Percentiles rank a stretch among this genome's conserved stretches.
Evolutionary conservation across 2,888 invertebrate genomes (phyloP).

Genomic region (Drosophila mercatorum): DNA sequence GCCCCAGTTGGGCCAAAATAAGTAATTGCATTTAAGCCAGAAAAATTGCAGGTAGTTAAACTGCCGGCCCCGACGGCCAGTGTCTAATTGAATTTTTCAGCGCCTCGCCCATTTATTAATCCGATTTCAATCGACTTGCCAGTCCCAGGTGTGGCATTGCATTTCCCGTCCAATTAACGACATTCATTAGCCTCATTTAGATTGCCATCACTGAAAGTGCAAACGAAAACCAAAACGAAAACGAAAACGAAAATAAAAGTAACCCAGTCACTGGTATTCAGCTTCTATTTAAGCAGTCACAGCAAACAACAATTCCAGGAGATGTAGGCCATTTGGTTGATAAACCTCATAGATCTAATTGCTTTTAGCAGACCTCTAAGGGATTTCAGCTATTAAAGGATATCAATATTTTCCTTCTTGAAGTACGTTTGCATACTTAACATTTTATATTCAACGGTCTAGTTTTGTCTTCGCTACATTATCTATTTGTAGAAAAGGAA

Average conservation of each 20-base stretch:
- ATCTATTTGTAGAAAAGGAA: too few species aligned
- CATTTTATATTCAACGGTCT: too few species aligned
- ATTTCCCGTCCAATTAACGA: slow-evolving; percentile 70
- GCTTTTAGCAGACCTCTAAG: background rate
- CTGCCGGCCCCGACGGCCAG: slow-evolving; percentile 20
- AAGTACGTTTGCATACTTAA: too few species aligned
- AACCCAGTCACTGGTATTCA: background rate
- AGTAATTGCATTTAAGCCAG: slow-evolving; percentile 70
- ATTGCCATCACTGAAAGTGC: slow-evolving; percentile 53
- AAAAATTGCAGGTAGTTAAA: slow-evolving; percentile 69
- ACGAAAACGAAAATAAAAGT: slow-evolving; percentile 16
- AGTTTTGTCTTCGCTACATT: too few species aligned
- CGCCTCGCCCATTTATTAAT: slow-evolving; percentile 77
- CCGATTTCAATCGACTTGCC: slow-evolving; percentile 76
- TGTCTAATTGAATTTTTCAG: slow-evolving; percentile 77
- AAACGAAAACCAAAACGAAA: slow-evolving; percentile 15
- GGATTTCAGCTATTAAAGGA: too few species aligned
- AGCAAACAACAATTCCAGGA: background rate
- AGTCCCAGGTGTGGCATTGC: slow-evolving; percentile 42
- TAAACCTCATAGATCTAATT: too few species aligned
- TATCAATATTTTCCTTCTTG: too few species aligned
- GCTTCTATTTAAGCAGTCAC: background rate
- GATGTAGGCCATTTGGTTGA: background rate
- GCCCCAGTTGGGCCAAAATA: slow-evolving; percentile 24
- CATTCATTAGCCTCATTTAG: slow-evolving; percentile 78